Evolutionary conservation across 2,113 vertebrate species (phyloP).

Genomic region (Serilophus lunatus): DNA sequence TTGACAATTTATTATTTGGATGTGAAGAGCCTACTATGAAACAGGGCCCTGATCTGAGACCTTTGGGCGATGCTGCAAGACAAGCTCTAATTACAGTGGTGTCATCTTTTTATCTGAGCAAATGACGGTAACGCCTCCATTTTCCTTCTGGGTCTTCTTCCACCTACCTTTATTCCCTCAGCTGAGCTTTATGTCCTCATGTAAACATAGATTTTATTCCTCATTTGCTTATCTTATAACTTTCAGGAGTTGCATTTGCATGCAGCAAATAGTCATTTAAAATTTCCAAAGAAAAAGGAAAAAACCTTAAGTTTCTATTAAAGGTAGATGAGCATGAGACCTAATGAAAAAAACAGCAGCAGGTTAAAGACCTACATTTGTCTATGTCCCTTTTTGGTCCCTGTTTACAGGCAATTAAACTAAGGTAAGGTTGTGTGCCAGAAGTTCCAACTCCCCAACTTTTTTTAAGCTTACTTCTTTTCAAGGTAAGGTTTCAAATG

Average conservation of each 20-base stretch:
- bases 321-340: neutral
- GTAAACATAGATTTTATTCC: neutral
- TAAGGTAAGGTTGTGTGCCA: neutral
- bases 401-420: neutral
- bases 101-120: conserved; percentile 40
- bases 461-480: neutral
- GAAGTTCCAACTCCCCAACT: neutral
- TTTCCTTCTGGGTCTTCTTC: conserved; percentile 34
- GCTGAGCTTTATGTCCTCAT: neutral
- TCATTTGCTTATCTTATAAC: neutral
- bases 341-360: neutral
- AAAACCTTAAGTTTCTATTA: neutral
- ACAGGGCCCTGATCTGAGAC: neutral
- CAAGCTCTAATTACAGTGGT: conserved; percentile 31
- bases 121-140: conserved; percentile 5
- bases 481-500: neutral
- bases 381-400: neutral
- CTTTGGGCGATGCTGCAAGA: conserved; percentile 8
- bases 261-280: neutral
- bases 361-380: neutral
- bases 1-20: neutral
- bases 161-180: neutral
- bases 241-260: neutral
- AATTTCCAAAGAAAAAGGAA: neutral
- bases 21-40: neutral